Percentiles rank a stretch among this genome's conserved stretches.
Evolutionary conservation across 2,797 vertebrate genomes (phyloP).

Genomic region (Fistularia commersonii): DNA sequence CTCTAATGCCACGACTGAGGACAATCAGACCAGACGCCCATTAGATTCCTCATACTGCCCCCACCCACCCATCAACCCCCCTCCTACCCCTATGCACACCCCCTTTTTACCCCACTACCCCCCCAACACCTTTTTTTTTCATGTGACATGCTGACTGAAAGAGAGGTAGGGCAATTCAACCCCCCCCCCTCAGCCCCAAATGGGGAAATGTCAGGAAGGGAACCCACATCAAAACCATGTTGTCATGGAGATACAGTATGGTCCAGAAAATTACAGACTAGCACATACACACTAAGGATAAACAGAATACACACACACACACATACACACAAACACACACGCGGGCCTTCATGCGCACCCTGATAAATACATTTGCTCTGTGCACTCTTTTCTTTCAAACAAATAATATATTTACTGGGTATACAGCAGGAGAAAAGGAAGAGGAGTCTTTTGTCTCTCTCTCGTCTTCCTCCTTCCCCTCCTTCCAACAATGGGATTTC

Average conservation of each 20-base stretch:
- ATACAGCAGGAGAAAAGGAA: slow-evolving; percentile 12
- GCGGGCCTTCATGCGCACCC: no score
- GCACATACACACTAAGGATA: slow-evolving; percentile 48
- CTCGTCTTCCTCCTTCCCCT: slow-evolving; percentile 4
- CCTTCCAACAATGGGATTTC: no score
- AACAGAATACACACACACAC: slow-evolving; percentile 37
- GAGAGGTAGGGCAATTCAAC: slow-evolving; percentile 94
- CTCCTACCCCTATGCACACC: slow-evolving; percentile 3
- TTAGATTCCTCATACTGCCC: slow-evolving; percentile 96
- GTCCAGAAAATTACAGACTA: slow-evolving; percentile 73
- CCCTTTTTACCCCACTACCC: slow-evolving; percentile 11
- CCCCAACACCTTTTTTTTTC: slow-evolving; percentile 75
- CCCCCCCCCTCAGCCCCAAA: slow-evolving; percentile 90
- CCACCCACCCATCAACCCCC: slow-evolving; percentile 22
- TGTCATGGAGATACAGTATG: slow-evolving; percentile 93
- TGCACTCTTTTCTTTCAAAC: slow-evolving; percentile 16
- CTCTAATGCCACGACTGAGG: slow-evolving; percentile 98
- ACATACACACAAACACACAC: slow-evolving; percentile 28
- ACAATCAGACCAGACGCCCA: slow-evolving; percentile 99
- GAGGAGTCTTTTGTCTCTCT: slow-evolving; percentile 21
- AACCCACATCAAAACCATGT: slow-evolving; percentile 91
- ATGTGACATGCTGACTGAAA: slow-evolving; percentile 98
- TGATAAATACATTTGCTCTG: slow-evolving; percentile 40
- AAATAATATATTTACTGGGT: slow-evolving; percentile 11
- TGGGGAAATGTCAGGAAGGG: slow-evolving; percentile 98